Evolutionary conservation across 2,797 vertebrate genomes (phyloP).

Genomic region (Coregonus suidteri): DNA sequence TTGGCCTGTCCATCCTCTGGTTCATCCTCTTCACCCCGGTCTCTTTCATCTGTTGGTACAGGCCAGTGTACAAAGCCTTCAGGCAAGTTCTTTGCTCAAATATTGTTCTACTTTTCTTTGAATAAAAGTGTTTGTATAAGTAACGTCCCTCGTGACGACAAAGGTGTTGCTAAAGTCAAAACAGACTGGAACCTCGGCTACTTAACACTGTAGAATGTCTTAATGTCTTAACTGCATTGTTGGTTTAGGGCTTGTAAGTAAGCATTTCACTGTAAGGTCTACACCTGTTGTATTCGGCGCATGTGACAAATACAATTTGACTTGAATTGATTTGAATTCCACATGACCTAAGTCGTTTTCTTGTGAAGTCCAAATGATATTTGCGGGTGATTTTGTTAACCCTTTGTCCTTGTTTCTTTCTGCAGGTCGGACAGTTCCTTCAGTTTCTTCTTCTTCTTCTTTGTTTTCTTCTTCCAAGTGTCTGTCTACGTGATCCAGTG

Average conservation of each 20-base stretch:
- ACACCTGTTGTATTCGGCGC: no score
- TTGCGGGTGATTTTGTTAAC: not conserved
- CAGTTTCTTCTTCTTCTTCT: slow-evolving; percentile 98
- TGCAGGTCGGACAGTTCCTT: slow-evolving; percentile 96
- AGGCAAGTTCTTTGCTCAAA: slow-evolving; percentile 71
- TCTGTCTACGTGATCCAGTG: slow-evolving; percentile 90
- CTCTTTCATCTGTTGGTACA: slow-evolving; percentile 96
- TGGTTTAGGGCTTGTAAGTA: no score
- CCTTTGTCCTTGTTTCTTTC: slow-evolving; percentile 3
- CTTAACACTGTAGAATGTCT: not conserved
- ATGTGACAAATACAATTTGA: no score
- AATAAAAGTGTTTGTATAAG: not conserved
- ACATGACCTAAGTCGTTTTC: not conserved
- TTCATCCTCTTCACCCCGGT: slow-evolving; percentile 93
- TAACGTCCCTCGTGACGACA: not conserved
- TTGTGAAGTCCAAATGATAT: not conserved
- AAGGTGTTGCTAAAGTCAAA: not conserved
- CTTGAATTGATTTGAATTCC: not conserved
- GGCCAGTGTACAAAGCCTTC: slow-evolving; percentile 97
- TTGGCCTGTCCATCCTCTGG: slow-evolving; percentile 96
- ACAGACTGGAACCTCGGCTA: no score
- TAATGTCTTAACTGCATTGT: not conserved
- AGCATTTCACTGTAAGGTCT: no score
- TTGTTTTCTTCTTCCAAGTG: slow-evolving; percentile 95
- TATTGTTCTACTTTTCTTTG: not conserved